phyloP scores from a whole-genome alignment of 2,888 invertebrate species.

The Schizaphis graminum region DNA sequence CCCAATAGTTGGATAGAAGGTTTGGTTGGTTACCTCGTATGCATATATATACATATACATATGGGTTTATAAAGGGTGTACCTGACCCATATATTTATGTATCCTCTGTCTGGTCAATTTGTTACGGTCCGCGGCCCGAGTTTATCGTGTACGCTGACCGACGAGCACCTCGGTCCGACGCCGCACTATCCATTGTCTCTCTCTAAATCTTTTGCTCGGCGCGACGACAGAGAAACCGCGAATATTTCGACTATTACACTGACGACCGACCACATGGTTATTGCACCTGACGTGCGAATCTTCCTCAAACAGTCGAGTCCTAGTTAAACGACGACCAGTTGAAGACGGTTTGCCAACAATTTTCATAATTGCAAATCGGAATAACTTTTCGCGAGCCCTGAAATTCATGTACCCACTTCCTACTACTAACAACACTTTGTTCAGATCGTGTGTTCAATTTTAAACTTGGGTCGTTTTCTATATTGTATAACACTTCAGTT shows the following conservation, averaged over 20 bases:
- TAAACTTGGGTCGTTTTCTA: neutral
- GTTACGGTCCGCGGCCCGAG: neutral
- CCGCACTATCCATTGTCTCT: neutral
- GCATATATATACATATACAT: neutral
- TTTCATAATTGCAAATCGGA: neutral
- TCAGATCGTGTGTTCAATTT: neutral
- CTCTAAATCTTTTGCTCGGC: neutral
- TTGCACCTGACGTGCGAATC: neutral
- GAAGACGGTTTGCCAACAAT: neutral
- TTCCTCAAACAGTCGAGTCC: neutral
- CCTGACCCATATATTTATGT: neutral
- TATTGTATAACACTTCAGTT: neutral
- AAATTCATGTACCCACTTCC: neutral
- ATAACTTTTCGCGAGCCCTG: neutral
- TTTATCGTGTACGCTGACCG: neutral
- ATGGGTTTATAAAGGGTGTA: neutral
- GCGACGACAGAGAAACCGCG: too few relatives aligned
- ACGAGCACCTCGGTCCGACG: neutral
- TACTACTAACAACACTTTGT: neutral
- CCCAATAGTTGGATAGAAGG: neutral
- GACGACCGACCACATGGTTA: neutral
- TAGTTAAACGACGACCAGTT: neutral
- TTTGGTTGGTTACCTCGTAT: neutral
- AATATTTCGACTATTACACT: neutral
- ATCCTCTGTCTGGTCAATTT: neutral